These are phyloP conservation scores for Oscheius myriophilus DNA, from an alignment of 2,888 invertebrate genomes.

Conservation along the genomic window DNA sequence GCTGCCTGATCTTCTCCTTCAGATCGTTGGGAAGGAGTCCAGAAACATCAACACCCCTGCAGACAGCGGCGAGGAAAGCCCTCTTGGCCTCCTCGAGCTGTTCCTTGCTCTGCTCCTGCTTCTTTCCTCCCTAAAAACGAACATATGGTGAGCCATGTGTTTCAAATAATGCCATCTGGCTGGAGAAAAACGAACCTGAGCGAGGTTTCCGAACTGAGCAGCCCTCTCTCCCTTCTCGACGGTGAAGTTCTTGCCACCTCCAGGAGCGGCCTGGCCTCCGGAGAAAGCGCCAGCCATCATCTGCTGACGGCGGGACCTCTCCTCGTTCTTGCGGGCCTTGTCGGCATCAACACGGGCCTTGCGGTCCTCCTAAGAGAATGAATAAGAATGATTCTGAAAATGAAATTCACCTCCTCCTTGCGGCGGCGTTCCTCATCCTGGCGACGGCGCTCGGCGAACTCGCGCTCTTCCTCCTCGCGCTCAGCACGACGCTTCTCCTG, in stretches of 20 bases:
- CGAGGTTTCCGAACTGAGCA: conserved; percentile 58
- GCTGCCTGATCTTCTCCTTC: conserved; percentile 68
- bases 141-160: not conserved
- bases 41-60: conserved; percentile 64
- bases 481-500: conserved; percentile 77
- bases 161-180: not conserved
- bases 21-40: conserved; percentile 69
- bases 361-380: conserved; percentile 52
- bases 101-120: conserved; percentile 53
- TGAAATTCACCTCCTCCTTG: conserved; percentile 56
- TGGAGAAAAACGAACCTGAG: conserved; percentile 26
- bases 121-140: conserved; percentile 21
- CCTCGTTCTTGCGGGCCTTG: conserved; percentile 71
- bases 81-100: conserved; percentile 67
- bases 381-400: not conserved
- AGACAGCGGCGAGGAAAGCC: conserved; percentile 65
- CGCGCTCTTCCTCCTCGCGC: conserved; percentile 65
- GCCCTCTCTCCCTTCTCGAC: conserved; percentile 58
- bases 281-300: conserved; percentile 70
- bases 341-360: conserved; percentile 61
- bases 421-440: conserved; percentile 64
- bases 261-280: conserved; percentile 46
- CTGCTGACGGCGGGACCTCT: conserved; percentile 68
- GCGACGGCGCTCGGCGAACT: conserved; percentile 62
- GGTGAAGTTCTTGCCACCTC: conserved; percentile 64